Conservation (phyloP, 2,888 invertebrate genomes). For the Campopleginae sp. region DNA sequence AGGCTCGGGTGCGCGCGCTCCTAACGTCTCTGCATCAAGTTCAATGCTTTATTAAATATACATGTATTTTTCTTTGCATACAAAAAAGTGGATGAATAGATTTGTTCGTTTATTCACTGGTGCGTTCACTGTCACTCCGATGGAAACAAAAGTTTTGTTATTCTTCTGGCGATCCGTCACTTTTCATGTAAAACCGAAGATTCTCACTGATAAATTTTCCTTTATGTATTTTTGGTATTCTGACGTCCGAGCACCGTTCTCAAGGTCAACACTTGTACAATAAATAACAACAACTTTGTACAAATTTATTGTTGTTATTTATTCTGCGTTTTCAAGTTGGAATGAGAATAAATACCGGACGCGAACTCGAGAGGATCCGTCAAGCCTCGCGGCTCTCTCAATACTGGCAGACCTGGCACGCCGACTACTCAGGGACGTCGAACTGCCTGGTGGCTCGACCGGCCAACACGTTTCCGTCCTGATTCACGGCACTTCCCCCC, state of each 20-base stretch:
- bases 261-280: not conserved
- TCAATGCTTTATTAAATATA: slow-evolving; percentile 33
- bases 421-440: slow-evolving; percentile 59
- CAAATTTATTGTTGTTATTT: not conserved
- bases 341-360: slow-evolving; percentile 34
- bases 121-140: slow-evolving; percentile 29
- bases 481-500: slow-evolving; percentile 8
- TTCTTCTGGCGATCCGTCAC: not conserved
- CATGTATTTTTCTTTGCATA: slow-evolving; percentile 34
- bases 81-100: slow-evolving; percentile 21
- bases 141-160: not conserved
- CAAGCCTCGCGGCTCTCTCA: slow-evolving; percentile 77
- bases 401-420: slow-evolving; percentile 72
- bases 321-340: not conserved
- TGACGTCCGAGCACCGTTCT: not conserved
- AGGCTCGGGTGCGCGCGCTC: slow-evolving; percentile 63
- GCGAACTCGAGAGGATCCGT: slow-evolving; percentile 71
- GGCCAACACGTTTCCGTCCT: slow-evolving; percentile 20
- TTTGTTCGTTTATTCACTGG: slow-evolving; percentile 51
- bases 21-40: slow-evolving; percentile 61
- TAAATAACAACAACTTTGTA: not conserved
- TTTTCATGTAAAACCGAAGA: not conserved
- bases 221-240: slow-evolving; percentile 4
- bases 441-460: slow-evolving; percentile 22
- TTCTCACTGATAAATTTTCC: slow-evolving; percentile 10